Evolutionary conservation across 2,113 vertebrate genomes (phyloP).

Genomic region (Aythya baeri): DNA sequence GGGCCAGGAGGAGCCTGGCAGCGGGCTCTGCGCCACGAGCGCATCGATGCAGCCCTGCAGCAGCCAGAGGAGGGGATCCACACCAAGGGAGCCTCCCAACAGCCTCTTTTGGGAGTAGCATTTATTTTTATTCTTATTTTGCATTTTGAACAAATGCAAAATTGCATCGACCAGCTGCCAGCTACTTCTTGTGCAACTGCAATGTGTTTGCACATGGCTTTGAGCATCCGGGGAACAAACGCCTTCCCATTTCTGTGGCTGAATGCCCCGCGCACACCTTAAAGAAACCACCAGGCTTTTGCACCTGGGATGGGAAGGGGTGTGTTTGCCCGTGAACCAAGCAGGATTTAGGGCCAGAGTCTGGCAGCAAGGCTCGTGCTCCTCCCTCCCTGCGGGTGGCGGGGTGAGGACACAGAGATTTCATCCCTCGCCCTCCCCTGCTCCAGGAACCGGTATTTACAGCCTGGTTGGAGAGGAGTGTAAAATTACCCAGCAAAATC

Average conservation of each 20-base stretch:
- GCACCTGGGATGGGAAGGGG: background rate
- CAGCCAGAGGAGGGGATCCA: too few relatives aligned
- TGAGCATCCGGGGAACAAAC: too few relatives aligned
- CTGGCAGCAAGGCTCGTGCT: background rate
- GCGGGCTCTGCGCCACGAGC: too few relatives aligned
- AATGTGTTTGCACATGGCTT: too few relatives aligned
- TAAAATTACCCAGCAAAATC: background rate
- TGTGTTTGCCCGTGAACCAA: background rate
- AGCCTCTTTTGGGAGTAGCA: too few relatives aligned
- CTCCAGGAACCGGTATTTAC: background rate
- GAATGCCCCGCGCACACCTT: background rate
- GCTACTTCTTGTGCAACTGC: too few relatives aligned
- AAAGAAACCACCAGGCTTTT: background rate
- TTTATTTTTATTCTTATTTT: too few relatives aligned
- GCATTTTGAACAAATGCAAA: too few relatives aligned
- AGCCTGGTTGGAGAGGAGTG: background rate
- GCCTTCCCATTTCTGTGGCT: background rate
- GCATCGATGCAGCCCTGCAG: too few relatives aligned
- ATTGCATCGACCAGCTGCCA: too few relatives aligned
- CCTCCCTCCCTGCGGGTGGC: background rate
- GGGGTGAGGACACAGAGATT: background rate
- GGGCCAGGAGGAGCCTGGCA: too few relatives aligned
- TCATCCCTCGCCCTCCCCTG: background rate
- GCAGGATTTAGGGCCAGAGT: background rate
- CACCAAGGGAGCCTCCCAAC: too few relatives aligned